Conservation (phyloP, 1,140 invertebrate genomes). For the Ceratosolen solmsi region DNA sequence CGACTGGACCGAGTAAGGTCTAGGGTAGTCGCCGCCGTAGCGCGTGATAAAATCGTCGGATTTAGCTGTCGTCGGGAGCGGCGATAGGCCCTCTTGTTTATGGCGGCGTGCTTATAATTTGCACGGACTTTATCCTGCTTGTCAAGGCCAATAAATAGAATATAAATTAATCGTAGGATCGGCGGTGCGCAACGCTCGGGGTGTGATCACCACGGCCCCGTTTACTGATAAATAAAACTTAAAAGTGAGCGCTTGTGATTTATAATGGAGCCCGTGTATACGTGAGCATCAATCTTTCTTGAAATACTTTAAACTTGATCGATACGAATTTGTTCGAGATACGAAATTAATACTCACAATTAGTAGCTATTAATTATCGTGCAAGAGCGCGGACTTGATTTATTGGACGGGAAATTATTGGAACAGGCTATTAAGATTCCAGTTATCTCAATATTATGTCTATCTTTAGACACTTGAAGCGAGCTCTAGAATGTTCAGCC, state of each 20-base stretch:
- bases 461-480: background rate
- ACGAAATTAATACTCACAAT: conserved; percentile 33
- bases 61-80: too few species aligned
- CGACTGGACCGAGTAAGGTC: background rate
- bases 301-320: conserved; percentile 19
- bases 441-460: conserved; percentile 35
- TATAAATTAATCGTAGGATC: background rate
- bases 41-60: too few species aligned
- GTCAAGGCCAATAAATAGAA: background rate
- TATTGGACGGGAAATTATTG: conserved; percentile 45
- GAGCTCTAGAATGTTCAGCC: background rate
- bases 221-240: too few species aligned
- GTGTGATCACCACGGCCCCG: too few species aligned
- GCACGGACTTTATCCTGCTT: background rate
- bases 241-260: too few species aligned
- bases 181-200: background rate
- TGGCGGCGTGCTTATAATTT: too few species aligned
- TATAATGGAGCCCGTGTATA: too few species aligned
- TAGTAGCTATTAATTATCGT: conserved; percentile 41
- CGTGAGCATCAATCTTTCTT: too few species aligned
- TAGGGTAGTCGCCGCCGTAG: too few species aligned
- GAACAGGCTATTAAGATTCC: conserved; percentile 42
- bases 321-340: background rate
- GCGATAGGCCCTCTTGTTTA: too few species aligned
- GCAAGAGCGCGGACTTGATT: conserved; percentile 31